phyloP scores from a whole-genome alignment of 1,140 invertebrate species.

The Mizuhopecten yessoensis region DNA sequence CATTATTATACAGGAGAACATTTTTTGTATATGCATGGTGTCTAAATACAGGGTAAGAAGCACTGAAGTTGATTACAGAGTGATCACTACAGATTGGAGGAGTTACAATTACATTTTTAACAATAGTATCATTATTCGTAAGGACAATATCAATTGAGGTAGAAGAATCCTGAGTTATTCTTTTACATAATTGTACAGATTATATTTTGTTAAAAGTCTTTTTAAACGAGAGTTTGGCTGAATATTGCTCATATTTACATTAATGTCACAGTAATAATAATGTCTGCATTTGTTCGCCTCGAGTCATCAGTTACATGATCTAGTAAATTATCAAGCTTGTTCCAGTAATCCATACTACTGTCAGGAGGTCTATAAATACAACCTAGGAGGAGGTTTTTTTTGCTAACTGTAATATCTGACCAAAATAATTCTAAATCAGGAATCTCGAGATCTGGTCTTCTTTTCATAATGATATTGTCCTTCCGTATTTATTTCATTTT shows the following conservation, averaged over 20 bases:
- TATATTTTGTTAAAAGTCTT: not conserved
- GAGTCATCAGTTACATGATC: not conserved
- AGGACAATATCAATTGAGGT: conserved; percentile 7
- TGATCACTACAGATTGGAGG: not conserved
- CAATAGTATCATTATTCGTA: not conserved
- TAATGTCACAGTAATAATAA: not conserved
- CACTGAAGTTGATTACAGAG: not conserved
- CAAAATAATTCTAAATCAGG: not conserved
- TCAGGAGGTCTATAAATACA: conserved; percentile 6
- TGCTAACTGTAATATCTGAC: not conserved
- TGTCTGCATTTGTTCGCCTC: not conserved
- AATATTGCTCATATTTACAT: not conserved
- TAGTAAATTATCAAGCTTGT: not conserved
- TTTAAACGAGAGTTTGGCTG: not conserved
- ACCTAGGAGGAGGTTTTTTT: not conserved
- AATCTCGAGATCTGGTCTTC: not conserved
- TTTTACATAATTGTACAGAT: not conserved
- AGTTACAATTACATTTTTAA: not conserved
- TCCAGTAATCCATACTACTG: not conserved
- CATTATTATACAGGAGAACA: not conserved
- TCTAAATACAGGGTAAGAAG: not conserved
- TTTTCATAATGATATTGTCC: not conserved
- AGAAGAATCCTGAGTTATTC: conserved; percentile 9
- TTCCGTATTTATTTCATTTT: too few species aligned
- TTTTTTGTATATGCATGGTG: not conserved